phyloP scores from a whole-genome alignment of 2,888 invertebrate species.

The Cantharis lateralis region DNA sequence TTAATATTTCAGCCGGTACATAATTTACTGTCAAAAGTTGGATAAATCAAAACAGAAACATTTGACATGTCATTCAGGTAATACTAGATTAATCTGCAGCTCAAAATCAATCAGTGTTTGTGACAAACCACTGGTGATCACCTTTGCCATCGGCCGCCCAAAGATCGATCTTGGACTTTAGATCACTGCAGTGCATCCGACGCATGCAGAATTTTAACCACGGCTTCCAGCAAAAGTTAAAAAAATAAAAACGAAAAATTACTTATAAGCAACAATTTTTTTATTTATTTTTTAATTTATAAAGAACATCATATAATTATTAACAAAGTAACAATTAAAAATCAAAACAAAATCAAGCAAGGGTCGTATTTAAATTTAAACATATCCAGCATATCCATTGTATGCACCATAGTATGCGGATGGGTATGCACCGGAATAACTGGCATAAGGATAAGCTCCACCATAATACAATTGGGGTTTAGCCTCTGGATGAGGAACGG shows the following conservation, averaged over 20 bases:
- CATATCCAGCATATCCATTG: not conserved
- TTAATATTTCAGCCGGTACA: too few relatives aligned
- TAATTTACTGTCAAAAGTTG: too few relatives aligned
- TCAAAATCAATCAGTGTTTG: too few relatives aligned
- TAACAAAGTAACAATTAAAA: not conserved
- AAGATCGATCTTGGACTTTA: too few relatives aligned
- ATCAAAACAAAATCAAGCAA: not conserved
- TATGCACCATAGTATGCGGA: not conserved
- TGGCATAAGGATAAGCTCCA: conserved; percentile 41
- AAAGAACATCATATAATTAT: not conserved
- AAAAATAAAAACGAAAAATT: not conserved
- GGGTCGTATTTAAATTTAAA: not conserved
- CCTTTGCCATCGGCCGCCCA: too few relatives aligned
- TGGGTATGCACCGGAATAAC: not conserved
- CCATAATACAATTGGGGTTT: conserved; percentile 45
- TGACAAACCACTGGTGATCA: too few relatives aligned
- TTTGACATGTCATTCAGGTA: too few relatives aligned
- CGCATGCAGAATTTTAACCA: too few relatives aligned
- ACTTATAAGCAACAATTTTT: not conserved
- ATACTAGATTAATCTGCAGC: too few relatives aligned
- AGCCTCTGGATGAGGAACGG: conserved; percentile 56
- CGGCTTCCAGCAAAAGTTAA: too few relatives aligned
- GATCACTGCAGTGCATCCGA: too few relatives aligned
- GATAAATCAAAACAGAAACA: too few relatives aligned
- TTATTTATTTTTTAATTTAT: not conserved